These are phyloP conservation scores for Mastigias papua DNA, from an alignment of 30 jellyfish, hydroid and myxozoan species.

Conservation along the genomic window DNA sequence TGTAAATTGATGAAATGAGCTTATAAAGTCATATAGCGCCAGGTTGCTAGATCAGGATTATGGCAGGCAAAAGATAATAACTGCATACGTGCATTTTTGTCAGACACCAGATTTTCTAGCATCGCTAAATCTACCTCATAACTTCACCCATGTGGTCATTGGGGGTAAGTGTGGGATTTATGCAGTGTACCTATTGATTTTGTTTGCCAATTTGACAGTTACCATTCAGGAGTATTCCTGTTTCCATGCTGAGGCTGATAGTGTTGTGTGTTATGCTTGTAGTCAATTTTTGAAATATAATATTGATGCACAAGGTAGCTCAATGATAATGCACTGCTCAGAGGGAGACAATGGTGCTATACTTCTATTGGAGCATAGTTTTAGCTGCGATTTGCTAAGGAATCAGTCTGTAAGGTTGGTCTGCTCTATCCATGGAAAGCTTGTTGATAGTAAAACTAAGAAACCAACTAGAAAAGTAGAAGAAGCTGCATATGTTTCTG, in stretches of 20 bases:
- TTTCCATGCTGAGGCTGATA: conserved; percentile 67
- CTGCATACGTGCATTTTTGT: conserved; percentile 49
- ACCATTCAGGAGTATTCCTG: conserved; percentile 33
- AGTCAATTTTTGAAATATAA: conserved; percentile 15
- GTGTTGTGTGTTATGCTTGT: conserved; percentile 56
- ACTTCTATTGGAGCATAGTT: conserved; percentile 42
- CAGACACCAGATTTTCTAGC: conserved; percentile 1
- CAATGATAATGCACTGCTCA: conserved; percentile 42
- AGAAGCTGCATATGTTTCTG: conserved; percentile 41
- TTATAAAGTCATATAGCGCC: conserved; percentile 29
- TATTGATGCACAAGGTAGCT: conserved; percentile 8
- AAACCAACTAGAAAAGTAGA: conserved; percentile 48
- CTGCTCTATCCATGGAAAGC: conserved; percentile 37
- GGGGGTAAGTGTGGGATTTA: conserved; percentile 60
- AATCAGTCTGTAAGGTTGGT: not conserved
- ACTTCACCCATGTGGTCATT: conserved; percentile 35
- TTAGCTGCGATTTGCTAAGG: conserved; percentile 4
- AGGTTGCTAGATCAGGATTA: conserved; percentile 9
- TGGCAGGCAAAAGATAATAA: conserved; percentile 29
- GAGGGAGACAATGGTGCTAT: conserved; percentile 65
- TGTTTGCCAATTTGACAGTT: conserved; percentile 1
- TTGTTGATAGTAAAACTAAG: conserved; percentile 48
- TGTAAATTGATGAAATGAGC: conserved; percentile 38
- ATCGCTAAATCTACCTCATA: conserved; percentile 34
- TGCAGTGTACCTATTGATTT: conserved; percentile 17